Conservation (phyloP, 2,888 invertebrate species). For the Aproaerema taeniolella region DNA sequence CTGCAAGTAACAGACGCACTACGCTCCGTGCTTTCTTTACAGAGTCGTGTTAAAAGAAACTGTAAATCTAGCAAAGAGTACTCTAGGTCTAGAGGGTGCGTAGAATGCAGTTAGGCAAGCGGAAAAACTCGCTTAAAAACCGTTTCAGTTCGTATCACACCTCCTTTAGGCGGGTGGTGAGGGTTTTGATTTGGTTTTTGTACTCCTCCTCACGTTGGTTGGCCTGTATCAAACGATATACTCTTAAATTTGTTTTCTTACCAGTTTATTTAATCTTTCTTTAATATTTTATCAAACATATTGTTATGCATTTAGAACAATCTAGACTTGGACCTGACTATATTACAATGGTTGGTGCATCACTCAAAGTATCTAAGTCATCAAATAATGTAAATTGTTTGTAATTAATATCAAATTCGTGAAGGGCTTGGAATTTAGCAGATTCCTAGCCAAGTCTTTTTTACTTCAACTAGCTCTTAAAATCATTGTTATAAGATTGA, state of each 20-base stretch:
- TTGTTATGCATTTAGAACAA: neutral
- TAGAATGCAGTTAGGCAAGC: constrained; percentile 67
- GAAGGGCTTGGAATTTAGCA: constrained; percentile 1
- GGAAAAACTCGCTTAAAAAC: constrained; percentile 53
- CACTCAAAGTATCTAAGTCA: constrained; percentile 28
- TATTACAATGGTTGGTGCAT: constrained; percentile 69
- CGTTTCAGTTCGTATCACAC: constrained; percentile 79
- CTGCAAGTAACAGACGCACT: constrained; percentile 43
- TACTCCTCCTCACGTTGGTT: constrained; percentile 99
- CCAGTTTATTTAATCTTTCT: neutral
- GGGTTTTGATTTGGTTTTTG: constrained; percentile 99
- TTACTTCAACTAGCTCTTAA: constrained; percentile 11
- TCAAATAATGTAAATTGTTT: constrained; percentile 5
- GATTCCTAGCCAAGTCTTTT: constrained; percentile 6
- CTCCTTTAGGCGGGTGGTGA: constrained; percentile 99
- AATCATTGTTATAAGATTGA: constrained; percentile 3
- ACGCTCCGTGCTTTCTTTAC: constrained; percentile 46
- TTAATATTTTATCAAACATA: neutral
- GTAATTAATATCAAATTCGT: neutral
- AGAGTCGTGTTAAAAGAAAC: constrained; percentile 23
- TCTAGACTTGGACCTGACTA: too few relatives aligned
- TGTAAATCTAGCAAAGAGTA: constrained; percentile 41
- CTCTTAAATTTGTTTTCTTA: constrained; percentile 33
- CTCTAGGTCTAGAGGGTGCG: constrained; percentile 43
- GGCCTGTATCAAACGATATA: constrained; percentile 82